A percentile compares a stretch with the other conserved stretches of the same genome.
These are phyloP conservation scores for Athene noctua DNA, from an alignment of 2,113 vertebrate species.

Conservation along the genomic window DNA sequence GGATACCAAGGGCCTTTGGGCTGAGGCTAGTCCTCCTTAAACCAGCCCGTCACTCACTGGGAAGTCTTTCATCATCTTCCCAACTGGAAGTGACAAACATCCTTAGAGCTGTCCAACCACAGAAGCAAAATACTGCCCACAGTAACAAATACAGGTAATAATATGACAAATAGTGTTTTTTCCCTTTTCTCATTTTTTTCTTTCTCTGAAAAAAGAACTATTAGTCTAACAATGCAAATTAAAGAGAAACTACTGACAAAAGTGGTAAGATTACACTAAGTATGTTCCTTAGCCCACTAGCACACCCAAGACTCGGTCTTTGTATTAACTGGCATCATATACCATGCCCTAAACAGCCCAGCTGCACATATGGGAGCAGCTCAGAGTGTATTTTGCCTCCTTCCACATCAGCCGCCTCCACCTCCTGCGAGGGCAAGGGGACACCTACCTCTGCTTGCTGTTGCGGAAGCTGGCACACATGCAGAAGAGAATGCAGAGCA, in stretches of 20 bases:
- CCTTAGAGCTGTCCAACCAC: not conserved
- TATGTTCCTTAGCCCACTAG: not conserved
- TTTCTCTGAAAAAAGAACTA: not conserved
- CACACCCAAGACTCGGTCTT: not conserved
- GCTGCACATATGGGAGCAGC: not conserved
- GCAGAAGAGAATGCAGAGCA: conserved; percentile 94
- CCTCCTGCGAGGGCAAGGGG: not conserved
- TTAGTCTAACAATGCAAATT: not conserved
- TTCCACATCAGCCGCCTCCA: not conserved
- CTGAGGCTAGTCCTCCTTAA: not conserved
- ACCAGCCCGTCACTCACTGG: not conserved
- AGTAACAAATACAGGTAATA: not conserved
- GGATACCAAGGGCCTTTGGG: not conserved
- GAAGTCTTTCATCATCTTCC: not conserved
- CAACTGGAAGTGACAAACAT: not conserved
- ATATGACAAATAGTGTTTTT: not conserved
- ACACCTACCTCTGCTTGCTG: conserved; percentile 83
- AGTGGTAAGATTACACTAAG: not conserved
- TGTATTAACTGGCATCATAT: not conserved
- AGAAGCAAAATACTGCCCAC: not conserved
- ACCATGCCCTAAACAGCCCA: not conserved
- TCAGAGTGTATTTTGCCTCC: not conserved
- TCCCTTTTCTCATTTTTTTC: not conserved
- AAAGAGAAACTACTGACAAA: not conserved
- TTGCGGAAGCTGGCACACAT: conserved; percentile 92